Evolutionary conservation across 2,797 vertebrate genomes (phyloP).

Genomic region (Nasua narica): DNA sequence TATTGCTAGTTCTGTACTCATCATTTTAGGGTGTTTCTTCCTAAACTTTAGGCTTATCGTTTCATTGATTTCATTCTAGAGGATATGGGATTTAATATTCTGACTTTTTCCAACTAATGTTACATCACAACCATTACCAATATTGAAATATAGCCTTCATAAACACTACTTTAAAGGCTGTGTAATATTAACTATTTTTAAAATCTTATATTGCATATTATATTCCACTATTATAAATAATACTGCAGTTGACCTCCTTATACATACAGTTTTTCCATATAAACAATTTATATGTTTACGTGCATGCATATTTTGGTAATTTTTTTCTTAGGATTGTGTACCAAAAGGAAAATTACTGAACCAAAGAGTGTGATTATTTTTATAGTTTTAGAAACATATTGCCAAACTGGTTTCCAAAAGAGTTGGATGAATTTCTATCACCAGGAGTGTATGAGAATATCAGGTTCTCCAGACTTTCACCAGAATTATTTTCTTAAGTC

Average conservation of each 20-base stretch:
- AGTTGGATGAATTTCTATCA: background rate
- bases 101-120: background rate
- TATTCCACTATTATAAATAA: background rate
- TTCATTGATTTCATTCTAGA: conserved; percentile 11
- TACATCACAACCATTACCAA: background rate
- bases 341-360: background rate
- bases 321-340: background rate
- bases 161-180: background rate
- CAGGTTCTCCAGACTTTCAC: background rate
- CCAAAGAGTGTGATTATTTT: background rate
- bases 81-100: background rate
- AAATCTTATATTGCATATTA: background rate
- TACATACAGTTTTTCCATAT: background rate
- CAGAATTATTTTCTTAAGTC: background rate
- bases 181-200: background rate
- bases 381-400: background rate
- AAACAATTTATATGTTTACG: background rate
- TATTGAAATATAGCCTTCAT: background rate
- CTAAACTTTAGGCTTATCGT: background rate
- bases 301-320: background rate
- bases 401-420: background rate
- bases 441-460: background rate
- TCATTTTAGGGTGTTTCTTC: background rate
- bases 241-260: background rate
- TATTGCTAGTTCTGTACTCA: background rate